A percentile compares a stretch with the other conserved stretches of the same genome.
Conservation (phyloP, 2,888 invertebrate genomes). For the Rutpela maculata region DNA sequence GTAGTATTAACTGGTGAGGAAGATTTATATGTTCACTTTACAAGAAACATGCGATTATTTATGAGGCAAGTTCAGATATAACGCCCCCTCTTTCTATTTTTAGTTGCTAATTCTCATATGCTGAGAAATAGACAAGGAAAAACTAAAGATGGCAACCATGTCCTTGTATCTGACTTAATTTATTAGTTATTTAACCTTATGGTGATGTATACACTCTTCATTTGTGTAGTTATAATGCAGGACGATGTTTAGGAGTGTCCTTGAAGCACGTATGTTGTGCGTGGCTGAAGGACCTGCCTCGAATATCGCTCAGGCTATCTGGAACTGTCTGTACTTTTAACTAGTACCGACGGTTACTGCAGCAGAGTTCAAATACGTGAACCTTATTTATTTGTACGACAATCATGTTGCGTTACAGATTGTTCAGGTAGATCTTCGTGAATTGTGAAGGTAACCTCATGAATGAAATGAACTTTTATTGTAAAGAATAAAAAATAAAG, state of each 20-base stretch:
- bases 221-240: constrained; percentile 36
- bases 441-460: constrained; percentile 20
- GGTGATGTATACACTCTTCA: constrained; percentile 16
- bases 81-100: not conserved
- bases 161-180: constrained; percentile 38
- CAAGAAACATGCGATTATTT: not conserved
- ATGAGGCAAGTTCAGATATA: not conserved
- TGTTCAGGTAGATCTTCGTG: constrained; percentile 18
- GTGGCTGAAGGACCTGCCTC: constrained; percentile 43
- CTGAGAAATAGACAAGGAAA: constrained; percentile 14
- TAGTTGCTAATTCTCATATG: constrained; percentile 9
- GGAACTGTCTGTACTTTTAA: constrained; percentile 54
- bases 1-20: too few relatives aligned
- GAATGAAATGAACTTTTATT: constrained; percentile 36
- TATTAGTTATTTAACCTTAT: constrained; percentile 37
- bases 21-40: too few relatives aligned
- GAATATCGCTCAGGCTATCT: constrained; percentile 43
- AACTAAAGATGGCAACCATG: constrained; percentile 29
- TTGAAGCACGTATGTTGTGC: constrained; percentile 43
- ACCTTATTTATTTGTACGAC: constrained; percentile 38
- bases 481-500: constrained; percentile 13
- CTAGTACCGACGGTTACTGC: constrained; percentile 49
- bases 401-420: constrained; percentile 27
- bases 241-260: constrained; percentile 40
- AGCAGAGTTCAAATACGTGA: constrained; percentile 55